These are phyloP conservation scores for Taxidea taxus DNA, from an alignment of 2,113 vertebrate genomes.

Conservation along the genomic window DNA sequence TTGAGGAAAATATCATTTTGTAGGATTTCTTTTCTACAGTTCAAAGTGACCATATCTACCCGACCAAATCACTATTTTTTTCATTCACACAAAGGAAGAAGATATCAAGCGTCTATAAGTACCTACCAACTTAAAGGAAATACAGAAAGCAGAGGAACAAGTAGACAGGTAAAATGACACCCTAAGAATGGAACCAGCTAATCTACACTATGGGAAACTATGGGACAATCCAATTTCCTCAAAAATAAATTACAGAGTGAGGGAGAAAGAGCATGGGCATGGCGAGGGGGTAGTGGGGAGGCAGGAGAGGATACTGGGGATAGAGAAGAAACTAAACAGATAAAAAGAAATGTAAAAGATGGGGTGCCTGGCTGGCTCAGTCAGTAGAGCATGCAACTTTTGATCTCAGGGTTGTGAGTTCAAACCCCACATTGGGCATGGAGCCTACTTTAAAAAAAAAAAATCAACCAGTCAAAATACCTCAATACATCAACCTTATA, in stretches of 20 bases:
- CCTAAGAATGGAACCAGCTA: background rate
- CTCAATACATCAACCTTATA: background rate
- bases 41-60: background rate
- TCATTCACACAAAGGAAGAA: background rate
- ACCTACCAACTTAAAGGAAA: background rate
- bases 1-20: background rate
- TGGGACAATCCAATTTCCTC: background rate
- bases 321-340: background rate
- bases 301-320: background rate
- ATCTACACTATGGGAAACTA: background rate
- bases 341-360: background rate
- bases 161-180: background rate
- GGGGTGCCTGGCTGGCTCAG: background rate
- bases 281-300: fast-evolving
- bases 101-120: background rate
- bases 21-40: background rate
- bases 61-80: background rate
- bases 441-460: background rate
- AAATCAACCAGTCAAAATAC: background rate
- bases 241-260: background rate
- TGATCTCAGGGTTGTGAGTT: background rate
- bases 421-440: background rate
- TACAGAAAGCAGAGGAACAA: background rate
- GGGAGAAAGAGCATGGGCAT: background rate
- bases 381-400: background rate